phyloP scores from a whole-genome alignment of 2,113 vertebrate species.

The Corythornis madagascariensis region DNA sequence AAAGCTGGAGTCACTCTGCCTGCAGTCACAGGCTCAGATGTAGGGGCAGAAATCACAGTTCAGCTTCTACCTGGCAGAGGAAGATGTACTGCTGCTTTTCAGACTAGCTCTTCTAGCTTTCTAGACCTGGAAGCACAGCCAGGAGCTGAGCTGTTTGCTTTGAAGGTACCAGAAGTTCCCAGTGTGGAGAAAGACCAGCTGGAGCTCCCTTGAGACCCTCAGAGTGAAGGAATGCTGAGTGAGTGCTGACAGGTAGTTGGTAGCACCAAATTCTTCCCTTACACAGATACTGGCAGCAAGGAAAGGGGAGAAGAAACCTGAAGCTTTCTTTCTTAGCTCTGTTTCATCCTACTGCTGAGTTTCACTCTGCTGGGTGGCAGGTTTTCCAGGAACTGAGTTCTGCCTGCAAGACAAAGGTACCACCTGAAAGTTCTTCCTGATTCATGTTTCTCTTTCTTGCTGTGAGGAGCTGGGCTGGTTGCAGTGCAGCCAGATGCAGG shows the following conservation, averaged over 20 bases:
- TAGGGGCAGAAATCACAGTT: neutral
- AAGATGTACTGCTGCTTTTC: neutral
- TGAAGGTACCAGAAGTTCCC: neutral
- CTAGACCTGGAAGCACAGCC: neutral
- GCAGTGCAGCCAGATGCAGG: neutral
- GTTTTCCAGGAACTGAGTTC: neutral
- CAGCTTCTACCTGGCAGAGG: neutral
- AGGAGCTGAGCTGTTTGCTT: neutral
- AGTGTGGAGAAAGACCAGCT: neutral
- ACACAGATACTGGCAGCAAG: neutral
- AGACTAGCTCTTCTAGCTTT: neutral
- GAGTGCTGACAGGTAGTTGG: neutral
- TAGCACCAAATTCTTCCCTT: neutral
- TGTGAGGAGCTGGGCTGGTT: neutral
- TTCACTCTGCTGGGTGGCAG: neutral
- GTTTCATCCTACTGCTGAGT: neutral
- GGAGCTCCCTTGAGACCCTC: neutral
- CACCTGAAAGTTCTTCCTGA: neutral
- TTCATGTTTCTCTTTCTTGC: neutral
- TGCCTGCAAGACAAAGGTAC: neutral
- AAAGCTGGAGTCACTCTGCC: neutral
- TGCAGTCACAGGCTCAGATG: too few relatives aligned
- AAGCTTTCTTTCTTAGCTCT: neutral
- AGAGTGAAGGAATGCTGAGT: rapidly evolving
- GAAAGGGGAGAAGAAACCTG: neutral